These are phyloP conservation scores for Chondrilla cf. caribensis DNA, from an alignment of 37 sponge, comb jelly and placozoan genomes.

Conservation along the genomic window DNA sequence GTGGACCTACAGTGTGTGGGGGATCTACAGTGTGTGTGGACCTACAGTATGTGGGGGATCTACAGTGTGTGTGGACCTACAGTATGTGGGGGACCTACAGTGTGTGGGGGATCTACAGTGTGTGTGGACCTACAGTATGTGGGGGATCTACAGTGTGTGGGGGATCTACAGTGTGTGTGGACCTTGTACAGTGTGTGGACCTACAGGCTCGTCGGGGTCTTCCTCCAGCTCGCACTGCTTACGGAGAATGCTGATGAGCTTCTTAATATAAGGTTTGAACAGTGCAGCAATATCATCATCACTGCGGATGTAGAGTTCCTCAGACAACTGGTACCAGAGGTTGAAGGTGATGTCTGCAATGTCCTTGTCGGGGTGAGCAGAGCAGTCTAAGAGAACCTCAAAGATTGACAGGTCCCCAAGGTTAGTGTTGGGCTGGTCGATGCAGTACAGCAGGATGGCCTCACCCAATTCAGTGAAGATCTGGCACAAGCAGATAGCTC, in stretches of 20 bases:
- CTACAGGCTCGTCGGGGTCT: constrained; percentile 39
- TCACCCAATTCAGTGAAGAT: constrained; percentile 84
- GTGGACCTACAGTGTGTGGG: too few relatives aligned
- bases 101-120: too few relatives aligned
- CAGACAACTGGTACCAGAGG: constrained; percentile 81
- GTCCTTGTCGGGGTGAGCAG: constrained; percentile 55
- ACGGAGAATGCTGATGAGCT: constrained; percentile 49
- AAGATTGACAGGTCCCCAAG: constrained; percentile 56
- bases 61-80: too few relatives aligned
- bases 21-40: too few relatives aligned
- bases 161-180: too few relatives aligned
- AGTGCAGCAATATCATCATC: constrained; percentile 28
- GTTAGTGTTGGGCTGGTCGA: constrained; percentile 50
- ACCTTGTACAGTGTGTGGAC: too few relatives aligned
- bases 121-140: too few relatives aligned
- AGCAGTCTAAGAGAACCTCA: constrained; percentile 55
- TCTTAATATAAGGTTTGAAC: constrained; percentile 57
- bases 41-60: too few relatives aligned
- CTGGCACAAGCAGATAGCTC: constrained; percentile 63
- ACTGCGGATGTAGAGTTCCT: constrained; percentile 38
- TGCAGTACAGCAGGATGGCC: constrained; percentile 53
- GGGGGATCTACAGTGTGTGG: too few relatives aligned
- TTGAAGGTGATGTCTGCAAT: constrained; percentile 81
- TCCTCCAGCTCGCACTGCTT: constrained; percentile 80
- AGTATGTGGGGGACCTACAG: too few relatives aligned